Evolutionary conservation across 2,113 vertebrate genomes (phyloP).

Genomic region (Axis porcinus): DNA sequence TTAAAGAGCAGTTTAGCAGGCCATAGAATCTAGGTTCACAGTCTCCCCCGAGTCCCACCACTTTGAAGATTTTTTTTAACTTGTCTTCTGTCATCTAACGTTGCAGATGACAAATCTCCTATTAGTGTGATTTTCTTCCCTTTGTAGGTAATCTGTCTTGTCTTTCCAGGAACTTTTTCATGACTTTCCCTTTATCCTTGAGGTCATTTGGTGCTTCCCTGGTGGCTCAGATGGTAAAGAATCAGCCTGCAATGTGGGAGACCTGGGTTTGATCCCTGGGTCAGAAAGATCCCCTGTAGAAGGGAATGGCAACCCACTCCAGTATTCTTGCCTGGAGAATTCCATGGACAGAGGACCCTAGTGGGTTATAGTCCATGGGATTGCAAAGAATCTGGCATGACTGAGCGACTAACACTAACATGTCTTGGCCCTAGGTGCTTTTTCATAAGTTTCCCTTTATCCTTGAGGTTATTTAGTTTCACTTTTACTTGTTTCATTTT

Average conservation of each 20-base stretch:
- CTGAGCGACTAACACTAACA: neutral
- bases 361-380: neutral
- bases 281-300: neutral
- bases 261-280: neutral
- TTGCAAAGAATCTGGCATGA: neutral
- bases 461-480: neutral
- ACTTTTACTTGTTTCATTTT: neutral
- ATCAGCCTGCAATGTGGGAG: neutral
- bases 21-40: neutral
- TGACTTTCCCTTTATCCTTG: neutral
- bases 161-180: neutral
- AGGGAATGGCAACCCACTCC: neutral
- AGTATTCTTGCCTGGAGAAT: neutral
- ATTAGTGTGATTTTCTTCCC: neutral
- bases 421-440: neutral
- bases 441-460: neutral
- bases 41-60: neutral
- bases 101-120: neutral
- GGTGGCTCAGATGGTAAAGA: neutral
- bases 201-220: neutral
- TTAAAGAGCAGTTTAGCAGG: neutral
- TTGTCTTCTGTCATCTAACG: neutral
- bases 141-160: neutral
- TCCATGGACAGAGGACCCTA: neutral
- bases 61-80: neutral